phyloP scores from a whole-genome alignment of 2,888 invertebrate species.

The Lasius platythorax region DNA sequence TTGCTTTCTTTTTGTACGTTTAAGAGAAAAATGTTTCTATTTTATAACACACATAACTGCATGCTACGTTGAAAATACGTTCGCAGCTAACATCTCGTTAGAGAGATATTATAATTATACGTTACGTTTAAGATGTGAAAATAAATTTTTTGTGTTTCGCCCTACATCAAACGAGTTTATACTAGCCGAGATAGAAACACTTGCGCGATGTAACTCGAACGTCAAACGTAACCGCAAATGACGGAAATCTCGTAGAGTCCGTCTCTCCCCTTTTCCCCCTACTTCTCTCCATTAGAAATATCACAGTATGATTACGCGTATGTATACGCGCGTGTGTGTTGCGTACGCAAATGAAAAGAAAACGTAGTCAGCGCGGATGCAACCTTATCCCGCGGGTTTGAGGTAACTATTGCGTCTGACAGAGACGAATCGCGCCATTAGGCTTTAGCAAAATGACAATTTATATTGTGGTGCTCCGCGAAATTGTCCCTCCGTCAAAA shows the following conservation, averaged over 20 bases:
- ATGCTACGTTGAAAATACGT: slow-evolving; percentile 22
- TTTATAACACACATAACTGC: not conserved
- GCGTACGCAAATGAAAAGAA: slow-evolving; percentile 35
- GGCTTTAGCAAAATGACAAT: slow-evolving; percentile 45
- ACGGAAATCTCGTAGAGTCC: slow-evolving; percentile 36
- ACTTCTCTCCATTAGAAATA: slow-evolving; percentile 38
- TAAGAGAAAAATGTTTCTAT: not conserved
- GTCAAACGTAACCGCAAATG: slow-evolving; percentile 52
- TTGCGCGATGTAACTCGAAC: slow-evolving; percentile 47
- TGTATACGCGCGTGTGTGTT: not conserved
- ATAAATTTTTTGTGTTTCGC: slow-evolving; percentile 21
- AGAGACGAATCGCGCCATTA: slow-evolving; percentile 43
- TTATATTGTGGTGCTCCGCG: slow-evolving; percentile 33
- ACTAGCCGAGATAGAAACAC: slow-evolving; percentile 35
- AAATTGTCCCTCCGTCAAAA: slow-evolving; percentile 14
- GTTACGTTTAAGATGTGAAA: slow-evolving; percentile 25
- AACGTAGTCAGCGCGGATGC: slow-evolving; percentile 24
- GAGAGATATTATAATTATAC: slow-evolving; percentile 43
- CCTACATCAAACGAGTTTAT: slow-evolving; percentile 50
- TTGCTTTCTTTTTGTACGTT: not conserved
- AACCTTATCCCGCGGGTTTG: slow-evolving; percentile 35
- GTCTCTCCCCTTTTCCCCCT: not conserved
- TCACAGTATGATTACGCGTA: slow-evolving; percentile 29
- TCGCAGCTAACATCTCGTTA: slow-evolving; percentile 30
- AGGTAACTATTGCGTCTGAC: slow-evolving; percentile 26